Percentiles rank a stretch among this genome's conserved stretches.
Conservation (phyloP, 2,888 invertebrate species). For the Leucozona laternaria region DNA sequence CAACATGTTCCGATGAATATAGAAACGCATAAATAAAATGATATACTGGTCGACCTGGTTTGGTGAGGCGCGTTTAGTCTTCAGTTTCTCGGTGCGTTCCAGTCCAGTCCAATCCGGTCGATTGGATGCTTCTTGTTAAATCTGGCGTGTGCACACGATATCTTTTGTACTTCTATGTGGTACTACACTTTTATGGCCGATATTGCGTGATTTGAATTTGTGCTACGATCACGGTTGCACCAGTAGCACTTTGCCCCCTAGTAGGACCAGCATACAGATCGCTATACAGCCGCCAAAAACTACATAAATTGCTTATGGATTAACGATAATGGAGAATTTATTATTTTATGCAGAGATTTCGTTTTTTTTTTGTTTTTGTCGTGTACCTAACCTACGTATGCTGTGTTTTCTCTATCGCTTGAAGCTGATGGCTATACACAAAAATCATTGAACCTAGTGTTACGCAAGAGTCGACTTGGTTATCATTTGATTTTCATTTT, state of each 20-base stretch:
- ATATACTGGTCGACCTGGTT: constrained; percentile 74
- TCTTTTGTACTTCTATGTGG: constrained; percentile 21
- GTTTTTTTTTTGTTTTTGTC: neutral
- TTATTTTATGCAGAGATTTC: constrained; percentile 38
- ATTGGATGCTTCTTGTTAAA: constrained; percentile 18
- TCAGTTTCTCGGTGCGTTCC: neutral
- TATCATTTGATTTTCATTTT: constrained; percentile 46
- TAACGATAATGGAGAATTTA: constrained; percentile 73
- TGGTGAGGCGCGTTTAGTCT: constrained; percentile 4
- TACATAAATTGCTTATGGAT: constrained; percentile 73
- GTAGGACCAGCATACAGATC: constrained; percentile 36
- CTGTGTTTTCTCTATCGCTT: constrained; percentile 2
- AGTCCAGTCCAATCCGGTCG: neutral
- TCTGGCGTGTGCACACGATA: constrained; percentile 60
- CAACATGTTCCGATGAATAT: constrained; percentile 71
- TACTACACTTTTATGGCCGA: constrained; percentile 44
- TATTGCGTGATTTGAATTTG: constrained; percentile 73
- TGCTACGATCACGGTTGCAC: constrained; percentile 62
- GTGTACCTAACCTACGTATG: constrained; percentile 16
- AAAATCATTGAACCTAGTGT: constrained; percentile 30
- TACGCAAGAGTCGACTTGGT: constrained; percentile 64
- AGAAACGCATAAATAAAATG: constrained; percentile 75
- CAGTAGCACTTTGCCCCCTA: constrained; percentile 24
- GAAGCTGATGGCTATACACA: neutral
- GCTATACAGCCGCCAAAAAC: constrained; percentile 63